These are phyloP conservation scores for Acrocyrtus sp. DNA, from an alignment of 2,888 invertebrate genomes.

Conservation along the genomic window DNA sequence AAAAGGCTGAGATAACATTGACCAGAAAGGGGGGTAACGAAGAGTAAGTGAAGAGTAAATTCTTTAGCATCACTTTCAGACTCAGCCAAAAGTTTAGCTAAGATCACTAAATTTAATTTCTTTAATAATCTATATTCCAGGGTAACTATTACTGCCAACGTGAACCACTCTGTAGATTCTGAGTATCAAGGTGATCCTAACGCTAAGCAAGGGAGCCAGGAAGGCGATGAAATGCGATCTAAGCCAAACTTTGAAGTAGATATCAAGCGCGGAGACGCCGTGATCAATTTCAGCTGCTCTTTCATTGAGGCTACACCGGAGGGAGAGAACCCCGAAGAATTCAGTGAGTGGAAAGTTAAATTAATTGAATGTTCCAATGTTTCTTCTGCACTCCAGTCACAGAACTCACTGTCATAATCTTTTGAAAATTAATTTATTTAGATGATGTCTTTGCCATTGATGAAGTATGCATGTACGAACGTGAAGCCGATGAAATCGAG, in stretches of 20 bases:
- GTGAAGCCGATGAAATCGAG: constrained; percentile 86
- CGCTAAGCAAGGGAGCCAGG: constrained; percentile 75
- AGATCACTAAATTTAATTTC: constrained; percentile 36
- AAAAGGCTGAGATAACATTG: constrained; percentile 89
- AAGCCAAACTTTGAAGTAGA: constrained; percentile 93
- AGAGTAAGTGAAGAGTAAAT: constrained; percentile 70
- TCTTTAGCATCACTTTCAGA: neutral
- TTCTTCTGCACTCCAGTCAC: neutral
- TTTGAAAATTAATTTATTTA: too few relatives aligned
- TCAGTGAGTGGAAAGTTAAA: constrained; percentile 64
- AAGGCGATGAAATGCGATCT: constrained; percentile 83
- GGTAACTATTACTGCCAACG: constrained; percentile 84
- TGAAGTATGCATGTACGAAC: constrained; percentile 89
- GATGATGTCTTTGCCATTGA: constrained; percentile 93
- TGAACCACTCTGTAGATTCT: constrained; percentile 94
- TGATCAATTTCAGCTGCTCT: constrained; percentile 86
- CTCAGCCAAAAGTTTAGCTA: neutral
- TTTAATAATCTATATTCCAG: too few relatives aligned
- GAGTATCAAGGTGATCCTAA: constrained; percentile 67
- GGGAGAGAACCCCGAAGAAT: constrained; percentile 63
- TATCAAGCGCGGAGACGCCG: constrained; percentile 79
- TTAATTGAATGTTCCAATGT: neutral
- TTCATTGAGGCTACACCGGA: constrained; percentile 73
- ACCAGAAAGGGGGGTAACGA: constrained; percentile 70
- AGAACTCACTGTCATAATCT: too few relatives aligned